These are phyloP conservation scores for Drosophila borealis DNA, from an alignment of 2,888 invertebrate species.

Conservation along the genomic window DNA sequence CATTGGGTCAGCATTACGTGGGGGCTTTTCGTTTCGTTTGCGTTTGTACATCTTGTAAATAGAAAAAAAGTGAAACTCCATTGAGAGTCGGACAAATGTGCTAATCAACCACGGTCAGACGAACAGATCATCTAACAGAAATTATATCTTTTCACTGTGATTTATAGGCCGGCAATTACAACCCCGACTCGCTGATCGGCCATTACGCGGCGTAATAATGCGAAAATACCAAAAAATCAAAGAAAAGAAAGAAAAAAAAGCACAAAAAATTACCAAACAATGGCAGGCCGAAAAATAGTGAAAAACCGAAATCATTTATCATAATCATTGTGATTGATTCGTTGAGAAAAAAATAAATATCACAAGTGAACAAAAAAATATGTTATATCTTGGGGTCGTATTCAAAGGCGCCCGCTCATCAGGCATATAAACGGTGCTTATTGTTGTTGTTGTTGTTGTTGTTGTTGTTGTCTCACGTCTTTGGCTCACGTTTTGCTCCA, in stretches of 20 bases:
- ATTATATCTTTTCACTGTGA: slow-evolving; percentile 75
- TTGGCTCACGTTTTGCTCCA: slow-evolving; percentile 76
- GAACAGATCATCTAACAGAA: slow-evolving; percentile 65
- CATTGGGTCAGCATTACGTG: slow-evolving; percentile 70
- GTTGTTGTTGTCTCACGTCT: slow-evolving; percentile 73
- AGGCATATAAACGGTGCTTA: slow-evolving; percentile 74
- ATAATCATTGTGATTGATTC: slow-evolving; percentile 84
- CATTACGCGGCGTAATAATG: slow-evolving; percentile 74
- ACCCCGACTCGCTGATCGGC: slow-evolving; percentile 66
- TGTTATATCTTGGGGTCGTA: slow-evolving; percentile 51
- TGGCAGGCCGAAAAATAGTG: slow-evolving; percentile 60
- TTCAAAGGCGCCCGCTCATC: slow-evolving; percentile 78
- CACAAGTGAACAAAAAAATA: slow-evolving; percentile 64
- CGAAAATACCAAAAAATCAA: slow-evolving; percentile 48
- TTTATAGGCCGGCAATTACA: slow-evolving; percentile 78
- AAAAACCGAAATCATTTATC: slow-evolving; percentile 81
- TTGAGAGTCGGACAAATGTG: slow-evolving; percentile 67
- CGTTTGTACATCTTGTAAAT: background rate
- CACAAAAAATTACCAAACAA: slow-evolving; percentile 48
- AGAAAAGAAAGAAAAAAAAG: slow-evolving; percentile 22
- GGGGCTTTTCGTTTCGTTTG: slow-evolving; percentile 29
- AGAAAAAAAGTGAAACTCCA: slow-evolving; percentile 68
- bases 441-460: slow-evolving; percentile 44
- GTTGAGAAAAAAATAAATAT: slow-evolving; percentile 75
- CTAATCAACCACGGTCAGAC: slow-evolving; percentile 63